Percentiles rank a stretch among this genome's conserved stretches.
phyloP scores from a whole-genome alignment of 2,113 vertebrate genomes.

The Eclectus roratus region DNA sequence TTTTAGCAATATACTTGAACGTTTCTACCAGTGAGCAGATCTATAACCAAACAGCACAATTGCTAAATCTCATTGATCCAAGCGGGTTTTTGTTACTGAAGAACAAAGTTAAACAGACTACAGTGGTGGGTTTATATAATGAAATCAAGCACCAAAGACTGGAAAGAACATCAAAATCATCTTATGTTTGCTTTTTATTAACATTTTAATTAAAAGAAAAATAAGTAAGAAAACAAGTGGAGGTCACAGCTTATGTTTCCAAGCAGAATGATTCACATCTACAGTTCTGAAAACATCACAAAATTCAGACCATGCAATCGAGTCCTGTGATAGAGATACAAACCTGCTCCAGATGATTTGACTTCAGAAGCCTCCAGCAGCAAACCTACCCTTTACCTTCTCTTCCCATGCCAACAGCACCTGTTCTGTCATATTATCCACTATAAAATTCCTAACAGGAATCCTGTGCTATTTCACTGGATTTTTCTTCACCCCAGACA shows the following conservation, averaged over 20 bases:
- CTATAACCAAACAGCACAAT: background rate
- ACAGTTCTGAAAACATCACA: background rate
- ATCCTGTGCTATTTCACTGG: background rate
- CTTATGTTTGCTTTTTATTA: background rate
- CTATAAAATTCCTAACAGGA: background rate
- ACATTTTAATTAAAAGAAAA: background rate
- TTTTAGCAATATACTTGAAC: slow-evolving; percentile 68
- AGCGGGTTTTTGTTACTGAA: background rate
- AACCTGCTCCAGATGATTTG: background rate
- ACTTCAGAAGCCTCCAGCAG: background rate
- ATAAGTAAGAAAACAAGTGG: background rate
- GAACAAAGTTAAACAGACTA: background rate
- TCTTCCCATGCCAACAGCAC: background rate
- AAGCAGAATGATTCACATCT: background rate
- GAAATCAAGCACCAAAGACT: background rate
- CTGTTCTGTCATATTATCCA: background rate
- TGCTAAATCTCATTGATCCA: background rate
- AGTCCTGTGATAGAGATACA: background rate
- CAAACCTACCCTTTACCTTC: background rate
- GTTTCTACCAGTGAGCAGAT: slow-evolving; percentile 21
- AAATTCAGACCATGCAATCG: background rate
- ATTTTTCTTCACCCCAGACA: background rate
- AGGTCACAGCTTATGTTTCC: background rate
- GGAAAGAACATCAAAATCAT: background rate
- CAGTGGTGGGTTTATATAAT: background rate